Percentiles rank a stretch among this genome's conserved stretches.
phyloP scores from a whole-genome alignment of 2,888 invertebrate species.

The Chrysodeixis includens region DNA sequence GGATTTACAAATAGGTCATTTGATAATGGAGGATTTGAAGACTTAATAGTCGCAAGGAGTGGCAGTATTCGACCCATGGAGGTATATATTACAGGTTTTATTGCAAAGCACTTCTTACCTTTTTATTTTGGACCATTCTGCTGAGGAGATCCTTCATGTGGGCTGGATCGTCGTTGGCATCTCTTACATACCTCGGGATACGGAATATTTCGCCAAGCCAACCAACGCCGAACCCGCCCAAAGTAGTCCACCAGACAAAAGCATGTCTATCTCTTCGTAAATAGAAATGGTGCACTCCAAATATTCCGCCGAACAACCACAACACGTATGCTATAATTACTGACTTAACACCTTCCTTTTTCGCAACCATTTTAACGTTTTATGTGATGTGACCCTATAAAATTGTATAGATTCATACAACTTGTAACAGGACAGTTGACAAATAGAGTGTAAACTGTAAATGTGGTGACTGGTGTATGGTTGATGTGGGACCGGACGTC shows the following conservation, averaged over 20 bases:
- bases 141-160: constrained; percentile 91
- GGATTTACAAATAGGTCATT: too few relatives aligned
- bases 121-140: constrained; percentile 90
- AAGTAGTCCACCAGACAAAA: constrained; percentile 96
- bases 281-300: constrained; percentile 97
- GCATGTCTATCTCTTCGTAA: constrained; percentile 96
- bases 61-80: background rate
- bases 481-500: constrained; percentile 47
- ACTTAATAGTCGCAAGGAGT: background rate
- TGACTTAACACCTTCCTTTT: constrained; percentile 83
- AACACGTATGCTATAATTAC: constrained; percentile 93
- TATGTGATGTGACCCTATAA: background rate
- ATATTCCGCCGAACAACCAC: constrained; percentile 96
- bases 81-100: background rate
- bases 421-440: constrained; percentile 10
- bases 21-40: background rate
- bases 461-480: constrained; percentile 1
- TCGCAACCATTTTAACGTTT: background rate
- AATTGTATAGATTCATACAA: constrained; percentile 15
- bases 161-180: constrained; percentile 93
- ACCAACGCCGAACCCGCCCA: constrained; percentile 96
- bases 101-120: constrained; percentile 84
- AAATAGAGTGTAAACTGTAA: constrained; percentile 17
- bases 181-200: constrained; percentile 95
- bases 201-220: constrained; percentile 96